Conservation (phyloP, 2,797 vertebrate genomes). For the Ibycter americanus region DNA sequence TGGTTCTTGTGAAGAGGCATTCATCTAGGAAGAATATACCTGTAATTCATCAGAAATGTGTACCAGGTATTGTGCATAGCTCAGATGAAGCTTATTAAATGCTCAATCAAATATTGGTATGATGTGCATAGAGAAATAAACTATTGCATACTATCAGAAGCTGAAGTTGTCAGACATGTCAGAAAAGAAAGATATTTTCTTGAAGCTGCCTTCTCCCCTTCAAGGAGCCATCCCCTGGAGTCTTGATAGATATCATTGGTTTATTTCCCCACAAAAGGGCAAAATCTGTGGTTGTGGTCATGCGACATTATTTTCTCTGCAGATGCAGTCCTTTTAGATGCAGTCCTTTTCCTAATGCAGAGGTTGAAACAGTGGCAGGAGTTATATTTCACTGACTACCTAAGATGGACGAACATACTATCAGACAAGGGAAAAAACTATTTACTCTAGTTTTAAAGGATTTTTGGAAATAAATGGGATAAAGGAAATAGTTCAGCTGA, state of each 20-base stretch:
- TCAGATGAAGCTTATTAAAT: not conserved
- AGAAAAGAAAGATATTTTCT: not conserved
- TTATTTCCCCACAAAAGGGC: not conserved
- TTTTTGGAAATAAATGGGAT: not conserved
- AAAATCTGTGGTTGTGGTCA: not conserved
- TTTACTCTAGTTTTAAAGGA: not conserved
- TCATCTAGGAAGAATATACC: not conserved
- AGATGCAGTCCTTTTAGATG: accelerated
- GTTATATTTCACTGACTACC: not conserved
- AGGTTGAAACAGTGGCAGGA: not conserved
- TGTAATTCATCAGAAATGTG: not conserved
- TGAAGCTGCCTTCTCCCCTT: not conserved
- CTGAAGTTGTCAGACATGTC: not conserved
- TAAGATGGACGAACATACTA: not conserved
- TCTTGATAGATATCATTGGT: not conserved
- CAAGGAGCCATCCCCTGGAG: not conserved
- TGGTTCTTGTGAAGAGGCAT: not conserved
- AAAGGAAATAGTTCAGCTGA: not conserved
- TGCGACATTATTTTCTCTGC: not conserved
- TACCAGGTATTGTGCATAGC: not conserved
- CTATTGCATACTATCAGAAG: not conserved
- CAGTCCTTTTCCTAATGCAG: not conserved
- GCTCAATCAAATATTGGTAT: not conserved
- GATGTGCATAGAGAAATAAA: not conserved
- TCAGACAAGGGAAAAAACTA: not conserved